A percentile compares a stretch with the other conserved stretches of the same genome.
These are phyloP conservation scores for Tinea semifulvella DNA, from an alignment of 2,888 invertebrate species.

Conservation along the genomic window DNA sequence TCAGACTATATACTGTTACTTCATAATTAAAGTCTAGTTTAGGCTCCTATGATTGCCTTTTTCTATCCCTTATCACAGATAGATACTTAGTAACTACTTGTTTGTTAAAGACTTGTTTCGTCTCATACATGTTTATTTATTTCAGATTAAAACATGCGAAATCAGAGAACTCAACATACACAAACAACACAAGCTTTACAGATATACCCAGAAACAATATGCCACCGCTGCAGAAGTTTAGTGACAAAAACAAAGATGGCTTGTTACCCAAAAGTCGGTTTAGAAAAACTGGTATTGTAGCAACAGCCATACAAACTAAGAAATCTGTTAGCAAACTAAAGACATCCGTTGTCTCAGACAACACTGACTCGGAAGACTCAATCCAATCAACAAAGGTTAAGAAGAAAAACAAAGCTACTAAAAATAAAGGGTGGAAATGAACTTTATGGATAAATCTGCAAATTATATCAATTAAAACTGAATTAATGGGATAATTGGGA, in stretches of 20 bases:
- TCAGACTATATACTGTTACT: too few relatives aligned
- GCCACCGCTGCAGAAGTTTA: conserved; percentile 29
- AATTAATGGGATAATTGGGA: too few relatives aligned
- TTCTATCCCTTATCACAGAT: too few relatives aligned
- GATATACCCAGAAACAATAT: conserved; percentile 46
- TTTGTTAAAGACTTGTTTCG: too few relatives aligned
- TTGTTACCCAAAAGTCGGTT: conserved; percentile 56
- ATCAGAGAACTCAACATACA: conserved; percentile 41
- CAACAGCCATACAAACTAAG: conserved; percentile 61
- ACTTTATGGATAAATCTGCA: too few relatives aligned
- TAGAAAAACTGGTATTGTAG: conserved; percentile 68
- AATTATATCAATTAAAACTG: too few relatives aligned
- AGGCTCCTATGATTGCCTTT: too few relatives aligned
- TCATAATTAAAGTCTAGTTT: too few relatives aligned
- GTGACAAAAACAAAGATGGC: conserved; percentile 27
- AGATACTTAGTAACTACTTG: too few relatives aligned
- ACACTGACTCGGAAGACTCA: conserved; percentile 56
- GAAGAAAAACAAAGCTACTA: conserved; percentile 48
- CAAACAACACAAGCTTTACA: conserved; percentile 51
- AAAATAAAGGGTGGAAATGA: conserved; percentile 20
- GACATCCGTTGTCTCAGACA: conserved; percentile 36
- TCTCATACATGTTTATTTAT: too few relatives aligned
- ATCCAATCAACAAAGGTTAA: conserved; percentile 43
- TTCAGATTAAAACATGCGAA: conserved; percentile 53
- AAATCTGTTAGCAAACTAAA: conserved; percentile 35